Conservation (phyloP, 1,140 invertebrate species). For the Chironomus striatipennis region DNA sequence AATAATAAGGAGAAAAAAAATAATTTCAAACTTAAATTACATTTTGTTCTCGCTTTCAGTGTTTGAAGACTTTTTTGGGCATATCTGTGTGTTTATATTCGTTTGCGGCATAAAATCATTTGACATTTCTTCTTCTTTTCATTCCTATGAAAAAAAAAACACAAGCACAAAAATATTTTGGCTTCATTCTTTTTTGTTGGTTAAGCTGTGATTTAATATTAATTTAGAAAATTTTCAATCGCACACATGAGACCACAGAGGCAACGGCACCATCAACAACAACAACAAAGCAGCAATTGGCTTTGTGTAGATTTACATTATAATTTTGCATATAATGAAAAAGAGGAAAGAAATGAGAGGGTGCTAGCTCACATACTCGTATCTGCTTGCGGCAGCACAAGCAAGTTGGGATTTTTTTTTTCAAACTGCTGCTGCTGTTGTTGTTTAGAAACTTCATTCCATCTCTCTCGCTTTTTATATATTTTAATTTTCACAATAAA, state of each 20-base stretch:
- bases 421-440: background rate
- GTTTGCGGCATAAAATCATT: no score
- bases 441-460: conserved; percentile 4
- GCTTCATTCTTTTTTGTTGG: background rate
- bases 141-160: no score
- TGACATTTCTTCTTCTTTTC: no score
- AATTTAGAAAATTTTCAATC: conserved; percentile 22
- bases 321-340: background rate
- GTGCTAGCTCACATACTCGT: background rate
- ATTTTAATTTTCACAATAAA: conserved; percentile 12
- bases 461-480: background rate
- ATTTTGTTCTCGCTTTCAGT: no score
- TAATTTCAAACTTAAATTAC: no score
- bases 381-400: background rate
- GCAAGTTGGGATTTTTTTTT: background rate
- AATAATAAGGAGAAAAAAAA: no score
- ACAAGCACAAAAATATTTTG: no score
- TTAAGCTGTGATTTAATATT: conserved; percentile 21
- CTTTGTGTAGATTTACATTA: background rate
- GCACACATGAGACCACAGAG: conserved; percentile 11
- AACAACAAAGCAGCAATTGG: background rate
- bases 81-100: no score
- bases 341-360: background rate
- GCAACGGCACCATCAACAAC: background rate
- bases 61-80: no score